Percentiles rank a stretch among this genome's conserved stretches.
Evolutionary conservation across 2,888 invertebrate species (phyloP).

Genomic region (Orthonychiurus folsomi): DNA sequence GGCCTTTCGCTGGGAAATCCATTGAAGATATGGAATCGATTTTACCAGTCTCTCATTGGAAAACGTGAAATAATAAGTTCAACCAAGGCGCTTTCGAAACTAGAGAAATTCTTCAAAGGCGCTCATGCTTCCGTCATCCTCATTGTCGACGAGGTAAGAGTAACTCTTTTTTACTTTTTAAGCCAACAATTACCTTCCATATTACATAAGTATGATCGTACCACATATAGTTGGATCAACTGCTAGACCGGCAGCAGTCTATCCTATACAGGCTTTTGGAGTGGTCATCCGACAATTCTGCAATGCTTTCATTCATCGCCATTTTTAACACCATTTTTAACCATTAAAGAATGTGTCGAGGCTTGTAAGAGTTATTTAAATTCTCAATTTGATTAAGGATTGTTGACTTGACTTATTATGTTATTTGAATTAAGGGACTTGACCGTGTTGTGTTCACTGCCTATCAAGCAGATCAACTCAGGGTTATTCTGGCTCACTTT

Average conservation of each 20-base stretch:
- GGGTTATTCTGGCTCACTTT: slow-evolving; percentile 63
- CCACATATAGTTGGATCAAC: slow-evolving; percentile 76
- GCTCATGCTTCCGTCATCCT: slow-evolving; percentile 58
- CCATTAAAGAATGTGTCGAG: slow-evolving; percentile 67
- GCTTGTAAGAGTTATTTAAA: slow-evolving; percentile 44
- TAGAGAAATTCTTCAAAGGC: slow-evolving; percentile 62
- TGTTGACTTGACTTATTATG: slow-evolving; percentile 12
- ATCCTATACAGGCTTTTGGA: slow-evolving; percentile 94
- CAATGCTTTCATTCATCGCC: slow-evolving; percentile 77
- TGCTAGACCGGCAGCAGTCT: slow-evolving; percentile 81
- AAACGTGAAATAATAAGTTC: slow-evolving; percentile 59
- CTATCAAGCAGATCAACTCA: slow-evolving; percentile 79
- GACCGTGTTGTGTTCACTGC: slow-evolving; percentile 88
- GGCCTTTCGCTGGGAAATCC: slow-evolving; percentile 33
- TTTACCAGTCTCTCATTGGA: slow-evolving; percentile 23
- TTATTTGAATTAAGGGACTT: slow-evolving; percentile 53
- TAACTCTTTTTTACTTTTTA: slow-evolving; percentile 16
- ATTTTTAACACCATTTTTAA: slow-evolving; percentile 99
- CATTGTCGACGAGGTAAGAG: slow-evolving; percentile 77
- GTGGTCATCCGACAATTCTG: slow-evolving; percentile 75
- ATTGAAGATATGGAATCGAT: slow-evolving; percentile 32
- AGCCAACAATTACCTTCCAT: slow-evolving; percentile 15
- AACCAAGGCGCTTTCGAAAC: slow-evolving; percentile 64
- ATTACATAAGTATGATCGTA: slow-evolving; percentile 42
- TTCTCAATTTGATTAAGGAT: neutral